Base-by-base conservation (phyloP, 1,140 invertebrate species). In the Copidosoma floridanum region DNA sequence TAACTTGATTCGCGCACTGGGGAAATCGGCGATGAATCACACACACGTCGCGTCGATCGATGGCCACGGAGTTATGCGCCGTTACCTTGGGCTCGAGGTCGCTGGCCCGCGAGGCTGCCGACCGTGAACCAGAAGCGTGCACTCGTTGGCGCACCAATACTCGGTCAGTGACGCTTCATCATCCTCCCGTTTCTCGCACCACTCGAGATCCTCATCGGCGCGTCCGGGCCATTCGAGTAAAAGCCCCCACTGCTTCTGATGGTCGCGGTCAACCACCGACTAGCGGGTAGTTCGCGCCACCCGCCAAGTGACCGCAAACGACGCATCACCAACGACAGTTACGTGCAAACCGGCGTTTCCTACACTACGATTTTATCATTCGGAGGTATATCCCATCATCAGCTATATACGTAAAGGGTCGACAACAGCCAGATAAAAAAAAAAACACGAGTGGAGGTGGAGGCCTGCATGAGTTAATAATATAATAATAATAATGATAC, bases 61-160 rank as follows among this genome's bases (percentile, higher is more conserved):
- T 27, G 38, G 24, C 14, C 21, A 51, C n/a, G 14, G 29, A 23
- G 38, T 29, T 14, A 3, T 65, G 64, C 46, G 57, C 60, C 40
- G 47, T 71, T 84, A 87, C 85, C 89, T 91, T 89, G 50, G 93
- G 93, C 76, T 91, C 91, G 63, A 94, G 82, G 76, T 93, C 91
- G 64, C 90, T 92, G 64, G 92, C 94, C 83, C 96, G 94, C 78
- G 63, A 97, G 86, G 10, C 92, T 94, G 50, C 94, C 94, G 65
- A 97, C 90, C 12, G 92, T 90, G 79, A 95, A 95, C 92, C 92
- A 95, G 77, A 95, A 90, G 78, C 32, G 85, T 91, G 72, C 93
- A 93, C 74, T 89, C 88, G 76, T 92, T 93, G 79, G 88, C 85
- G 35, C n/a, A n/a, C n/a, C n/a, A n/a, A n/a, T n/a, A n/a, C n/a